phyloP scores from a whole-genome alignment of 2,797 vertebrate species.

The Coluber constrictor region DNA sequence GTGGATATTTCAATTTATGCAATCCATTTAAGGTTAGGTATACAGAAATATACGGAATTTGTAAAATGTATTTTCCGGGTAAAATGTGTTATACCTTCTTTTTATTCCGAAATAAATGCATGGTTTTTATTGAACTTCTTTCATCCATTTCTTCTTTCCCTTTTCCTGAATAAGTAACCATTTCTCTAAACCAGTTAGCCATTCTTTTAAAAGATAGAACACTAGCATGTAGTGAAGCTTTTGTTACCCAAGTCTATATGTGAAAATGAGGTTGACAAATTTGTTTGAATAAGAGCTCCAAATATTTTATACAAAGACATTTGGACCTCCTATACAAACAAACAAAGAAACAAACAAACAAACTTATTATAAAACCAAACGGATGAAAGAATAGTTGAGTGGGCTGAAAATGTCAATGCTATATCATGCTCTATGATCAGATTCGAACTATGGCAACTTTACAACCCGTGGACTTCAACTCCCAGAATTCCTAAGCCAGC shows the following conservation, averaged over 20 bases:
- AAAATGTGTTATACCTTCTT: neutral
- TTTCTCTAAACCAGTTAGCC: neutral
- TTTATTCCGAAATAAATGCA: neutral
- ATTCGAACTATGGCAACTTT: conserved; percentile 12
- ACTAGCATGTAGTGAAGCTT: neutral
- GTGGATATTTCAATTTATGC: neutral
- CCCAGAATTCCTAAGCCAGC: neutral
- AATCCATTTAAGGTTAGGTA: neutral
- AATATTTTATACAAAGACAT: neutral
- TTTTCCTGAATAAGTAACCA: neutral
- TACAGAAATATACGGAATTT: neutral
- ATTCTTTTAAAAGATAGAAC: neutral
- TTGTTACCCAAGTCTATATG: neutral
- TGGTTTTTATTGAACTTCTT: neutral
- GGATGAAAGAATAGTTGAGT: neutral
- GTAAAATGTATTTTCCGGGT: neutral
- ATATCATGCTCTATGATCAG: conserved; percentile 19
- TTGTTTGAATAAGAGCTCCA: neutral
- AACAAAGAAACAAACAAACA: neutral
- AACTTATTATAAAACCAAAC: neutral
- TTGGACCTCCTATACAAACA: neutral
- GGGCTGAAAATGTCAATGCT: neutral
- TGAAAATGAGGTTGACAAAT: neutral
- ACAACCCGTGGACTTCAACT: neutral
- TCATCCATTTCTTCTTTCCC: neutral